phyloP scores from a whole-genome alignment of 2,113 vertebrate genomes.

The Onychostoma macrolepis region DNA sequence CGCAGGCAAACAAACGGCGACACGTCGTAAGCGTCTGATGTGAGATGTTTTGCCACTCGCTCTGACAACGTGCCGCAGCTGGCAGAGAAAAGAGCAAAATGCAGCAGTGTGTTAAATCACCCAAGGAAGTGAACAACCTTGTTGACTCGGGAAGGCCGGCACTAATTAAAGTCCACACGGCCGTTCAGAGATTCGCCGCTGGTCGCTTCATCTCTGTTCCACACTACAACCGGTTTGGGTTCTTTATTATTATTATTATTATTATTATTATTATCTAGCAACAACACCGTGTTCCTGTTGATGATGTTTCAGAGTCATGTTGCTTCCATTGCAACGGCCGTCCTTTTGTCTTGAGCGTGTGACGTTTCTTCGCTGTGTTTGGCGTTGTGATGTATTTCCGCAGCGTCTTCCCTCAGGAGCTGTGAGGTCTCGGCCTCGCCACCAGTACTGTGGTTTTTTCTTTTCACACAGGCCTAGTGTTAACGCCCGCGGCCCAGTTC shows the following conservation, averaged over 20 bases:
- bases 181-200: slow-evolving; percentile 46
- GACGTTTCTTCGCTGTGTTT: slow-evolving; percentile 59
- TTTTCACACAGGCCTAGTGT: slow-evolving; percentile 83
- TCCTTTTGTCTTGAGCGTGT: slow-evolving; percentile 51
- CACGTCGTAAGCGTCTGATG: slow-evolving; percentile 67
- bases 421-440: slow-evolving; percentile 77
- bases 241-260: no score
- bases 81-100: slow-evolving; percentile 82
- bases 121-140: slow-evolving; percentile 76
- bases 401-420: slow-evolving; percentile 61
- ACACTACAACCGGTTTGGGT: background rate
- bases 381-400: slow-evolving; percentile 70
- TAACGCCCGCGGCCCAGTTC: slow-evolving; percentile 79
- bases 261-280: no score
- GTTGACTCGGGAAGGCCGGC: slow-evolving; percentile 75
- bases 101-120: slow-evolving; percentile 74
- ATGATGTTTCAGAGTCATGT: no score
- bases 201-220: slow-evolving; percentile 24
- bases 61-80: slow-evolving; percentile 76
- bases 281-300: no score
- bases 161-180: slow-evolving; percentile 73
- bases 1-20: slow-evolving; percentile 43
- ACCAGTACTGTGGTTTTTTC: slow-evolving; percentile 79
- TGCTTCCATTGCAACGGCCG: background rate
- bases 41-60: slow-evolving; percentile 66